Evolutionary conservation across 1,140 invertebrate genomes (phyloP), one percentile per base, ranked within the genome.

Genomic region (Antheraea pernyi): DNA sequence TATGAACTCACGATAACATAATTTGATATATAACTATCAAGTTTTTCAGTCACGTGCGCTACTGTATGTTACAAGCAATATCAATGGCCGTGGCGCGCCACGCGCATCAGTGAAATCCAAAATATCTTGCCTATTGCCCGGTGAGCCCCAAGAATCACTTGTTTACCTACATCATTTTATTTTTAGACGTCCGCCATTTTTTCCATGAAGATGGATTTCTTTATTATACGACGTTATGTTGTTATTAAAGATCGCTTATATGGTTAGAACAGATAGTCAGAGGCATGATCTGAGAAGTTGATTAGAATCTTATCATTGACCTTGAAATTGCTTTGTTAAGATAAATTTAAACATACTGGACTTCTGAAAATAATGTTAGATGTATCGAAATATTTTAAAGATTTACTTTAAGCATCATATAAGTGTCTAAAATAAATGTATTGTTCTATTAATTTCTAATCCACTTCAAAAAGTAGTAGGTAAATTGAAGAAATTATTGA

Each of bases 151-250:
- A n/a, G 42, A 65, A 65, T 48, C 63, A 16, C 7, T 42, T 65
- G 42, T 65, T 65, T 65, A 65, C 63, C 10, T 53, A 16, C 5
- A 65, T 65, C 42, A 48, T 53, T 65, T 65, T 65, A 65, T 65
- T 65, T 65, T 46, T 65, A 65, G 63, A 65, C 19, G 42, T 65
- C 63, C 63, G 63, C 37, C 37, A 65, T 65, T 65, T 46, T 65
- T 65, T 36, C 42, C 19, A 46, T 19, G 37, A 65, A 19, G 42
- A 53, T 53, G 46, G 46, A 53, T 53, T 53, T 53, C 46, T 53
- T 53, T 16, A 10, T 53, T 53, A n/a, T 53, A n/a, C 2, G 46
- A 53, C 46, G 16, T 53, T 53, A 13, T 53, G 11, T 16, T 53
- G 46, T 16, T 16, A 53, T 53, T 53, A 16, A 6, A 7, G 11